Conservation (phyloP, 2,888 invertebrate genomes). For the Fabriciana adippe region DNA sequence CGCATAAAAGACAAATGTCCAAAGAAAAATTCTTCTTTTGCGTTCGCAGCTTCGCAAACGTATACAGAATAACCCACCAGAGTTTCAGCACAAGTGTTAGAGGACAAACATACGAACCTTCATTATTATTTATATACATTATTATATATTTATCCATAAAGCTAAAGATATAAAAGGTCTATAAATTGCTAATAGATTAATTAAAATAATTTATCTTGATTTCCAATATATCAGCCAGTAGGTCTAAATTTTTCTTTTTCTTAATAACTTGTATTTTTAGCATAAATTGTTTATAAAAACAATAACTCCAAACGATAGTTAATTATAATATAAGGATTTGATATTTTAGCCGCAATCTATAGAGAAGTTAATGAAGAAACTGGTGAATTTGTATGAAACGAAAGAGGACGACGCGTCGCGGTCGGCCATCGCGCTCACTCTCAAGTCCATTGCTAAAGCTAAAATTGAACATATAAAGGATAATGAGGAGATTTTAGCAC, state of each 20-base stretch:
- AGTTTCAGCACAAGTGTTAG: neutral
- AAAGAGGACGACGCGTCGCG: conserved; percentile 87
- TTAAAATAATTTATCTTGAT: neutral
- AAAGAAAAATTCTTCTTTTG: too few relatives aligned
- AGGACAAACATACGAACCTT: neutral
- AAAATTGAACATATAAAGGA: conserved; percentile 91
- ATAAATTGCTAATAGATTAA: neutral
- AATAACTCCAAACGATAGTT: too few relatives aligned
- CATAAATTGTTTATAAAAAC: too few relatives aligned
- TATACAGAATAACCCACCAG: too few relatives aligned
- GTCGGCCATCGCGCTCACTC: conserved; percentile 87
- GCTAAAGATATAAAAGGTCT: too few relatives aligned
- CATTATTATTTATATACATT: too few relatives aligned
- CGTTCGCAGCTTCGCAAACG: too few relatives aligned
- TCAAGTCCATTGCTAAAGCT: conserved; percentile 91
- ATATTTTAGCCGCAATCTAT: conserved; percentile 70
- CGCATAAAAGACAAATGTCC: too few relatives aligned
- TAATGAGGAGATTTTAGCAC: conserved; percentile 88
- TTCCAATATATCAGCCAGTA: neutral
- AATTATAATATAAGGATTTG: too few relatives aligned
- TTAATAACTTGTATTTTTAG: too few relatives aligned
- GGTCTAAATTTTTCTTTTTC: too few relatives aligned
- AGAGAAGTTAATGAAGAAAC: conserved; percentile 81
- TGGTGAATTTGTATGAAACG: conserved; percentile 79
- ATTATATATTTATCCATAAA: too few relatives aligned